A percentile compares a stretch with the other conserved stretches of the same genome.
Conservation (phyloP, 2,113 vertebrate species). For the Otocyon megalotis region DNA sequence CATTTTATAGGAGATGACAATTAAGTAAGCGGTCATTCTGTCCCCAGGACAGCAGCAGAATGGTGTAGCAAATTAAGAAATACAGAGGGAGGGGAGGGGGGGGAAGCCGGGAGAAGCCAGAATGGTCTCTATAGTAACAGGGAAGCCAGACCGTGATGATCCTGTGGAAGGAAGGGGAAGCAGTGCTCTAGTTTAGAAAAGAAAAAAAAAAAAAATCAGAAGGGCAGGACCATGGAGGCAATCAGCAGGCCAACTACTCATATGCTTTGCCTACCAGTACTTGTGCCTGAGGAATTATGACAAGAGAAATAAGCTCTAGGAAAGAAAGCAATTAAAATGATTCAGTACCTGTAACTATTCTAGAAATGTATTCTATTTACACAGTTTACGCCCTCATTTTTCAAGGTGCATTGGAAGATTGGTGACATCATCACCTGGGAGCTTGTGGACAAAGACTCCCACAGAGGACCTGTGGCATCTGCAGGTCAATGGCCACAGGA, state of each 20-base stretch:
- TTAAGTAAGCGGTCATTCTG: slow-evolving; percentile 50
- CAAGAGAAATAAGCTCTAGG: neutral
- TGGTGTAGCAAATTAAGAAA: slow-evolving; percentile 62
- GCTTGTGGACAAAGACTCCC: neutral
- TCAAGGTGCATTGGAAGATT: neutral
- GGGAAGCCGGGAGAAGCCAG: slow-evolving; percentile 8
- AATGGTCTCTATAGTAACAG: slow-evolving; percentile 61
- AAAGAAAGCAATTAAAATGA: slow-evolving; percentile 18
- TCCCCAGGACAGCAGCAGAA: slow-evolving; percentile 67
- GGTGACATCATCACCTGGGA: neutral
- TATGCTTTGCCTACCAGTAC: neutral
- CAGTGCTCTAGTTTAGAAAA: neutral
- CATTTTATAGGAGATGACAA: slow-evolving; percentile 60
- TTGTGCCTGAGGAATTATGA: slow-evolving; percentile 48
- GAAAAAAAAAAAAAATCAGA: neutral
- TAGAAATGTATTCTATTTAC: neutral
- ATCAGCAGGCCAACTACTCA: neutral
- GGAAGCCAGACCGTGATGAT: neutral
- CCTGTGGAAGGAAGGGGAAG: neutral
- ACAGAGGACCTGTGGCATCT: neutral
- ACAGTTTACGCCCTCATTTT: neutral
- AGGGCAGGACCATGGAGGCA: neutral
- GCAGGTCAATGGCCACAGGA: neutral
- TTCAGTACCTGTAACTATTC: neutral
- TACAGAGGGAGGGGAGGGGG: neutral